Percentiles rank a stretch among this genome's conserved stretches.
Evolutionary conservation across 2,797 vertebrate species (phyloP).

Genomic region (Prionace glauca): DNA sequence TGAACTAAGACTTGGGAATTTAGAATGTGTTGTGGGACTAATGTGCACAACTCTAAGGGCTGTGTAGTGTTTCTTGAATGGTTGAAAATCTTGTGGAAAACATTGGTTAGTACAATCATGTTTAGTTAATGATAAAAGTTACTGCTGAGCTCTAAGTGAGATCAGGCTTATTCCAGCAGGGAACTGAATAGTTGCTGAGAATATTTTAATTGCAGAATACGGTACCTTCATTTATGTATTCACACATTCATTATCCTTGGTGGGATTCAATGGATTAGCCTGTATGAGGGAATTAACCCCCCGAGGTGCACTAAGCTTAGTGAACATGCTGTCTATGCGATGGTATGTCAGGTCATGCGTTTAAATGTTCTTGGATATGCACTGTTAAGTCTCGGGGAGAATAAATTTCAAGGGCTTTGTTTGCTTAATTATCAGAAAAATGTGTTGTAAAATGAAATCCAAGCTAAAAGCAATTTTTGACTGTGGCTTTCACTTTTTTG

Average conservation of each 20-base stretch:
- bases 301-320: constrained; percentile 43
- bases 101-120: background rate
- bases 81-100: background rate
- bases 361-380: constrained; percentile 39
- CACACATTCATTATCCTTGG: constrained; percentile 39
- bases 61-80: background rate
- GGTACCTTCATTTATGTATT: background rate
- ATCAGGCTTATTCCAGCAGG: background rate
- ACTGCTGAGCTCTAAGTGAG: background rate
- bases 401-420: background rate
- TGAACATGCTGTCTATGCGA: constrained; percentile 40
- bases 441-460: background rate
- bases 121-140: background rate
- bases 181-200: constrained; percentile 7
- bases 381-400: constrained; percentile 23
- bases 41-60: background rate
- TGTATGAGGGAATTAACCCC: constrained; percentile 44
- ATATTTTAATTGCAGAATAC: background rate
- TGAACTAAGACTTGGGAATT: background rate
- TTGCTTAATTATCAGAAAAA: background rate
- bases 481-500: background rate
- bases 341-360: constrained; percentile 47
- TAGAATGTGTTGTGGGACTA: background rate
- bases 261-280: constrained; percentile 42
- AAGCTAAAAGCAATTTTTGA: background rate